Evolutionary conservation across 2,113 vertebrate species (phyloP).

Genomic region (Puma concolor): DNA sequence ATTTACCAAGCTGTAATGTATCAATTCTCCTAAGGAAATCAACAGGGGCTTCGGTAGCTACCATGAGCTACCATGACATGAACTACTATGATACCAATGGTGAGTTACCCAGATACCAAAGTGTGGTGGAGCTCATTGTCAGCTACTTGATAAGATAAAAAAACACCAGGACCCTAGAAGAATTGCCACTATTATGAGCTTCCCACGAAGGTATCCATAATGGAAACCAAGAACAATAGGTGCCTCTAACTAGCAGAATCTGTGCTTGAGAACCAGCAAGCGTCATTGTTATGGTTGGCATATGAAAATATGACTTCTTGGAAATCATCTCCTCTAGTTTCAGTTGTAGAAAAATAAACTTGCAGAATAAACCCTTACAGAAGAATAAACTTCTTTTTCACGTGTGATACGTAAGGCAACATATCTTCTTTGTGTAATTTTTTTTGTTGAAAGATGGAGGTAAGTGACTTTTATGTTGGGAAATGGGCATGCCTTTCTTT

Average conservation of each 20-base stretch:
- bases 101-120: not conserved
- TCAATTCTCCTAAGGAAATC: not conserved
- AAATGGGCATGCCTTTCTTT: not conserved
- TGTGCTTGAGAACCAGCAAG: not conserved
- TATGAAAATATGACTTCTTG: not conserved
- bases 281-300: not conserved
- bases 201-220: not conserved
- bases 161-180: not conserved
- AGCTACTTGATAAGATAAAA: not conserved
- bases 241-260: not conserved
- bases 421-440: slow-evolving; percentile 5
- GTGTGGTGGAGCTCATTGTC: not conserved
- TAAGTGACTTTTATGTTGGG: not conserved
- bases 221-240: not conserved
- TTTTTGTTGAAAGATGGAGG: not conserved
- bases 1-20: not conserved
- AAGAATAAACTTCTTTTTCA: not conserved
- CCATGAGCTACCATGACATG: not conserved
- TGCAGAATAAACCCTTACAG: not conserved
- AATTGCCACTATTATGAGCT: not conserved
- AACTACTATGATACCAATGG: not conserved
- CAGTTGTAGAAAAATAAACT: not conserved
- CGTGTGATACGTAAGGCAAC: not conserved
- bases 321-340: slow-evolving; percentile 16
- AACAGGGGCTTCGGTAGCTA: not conserved